Base-by-base conservation (phyloP, 1,140 invertebrate genomes). In the Meloidogyne chitwoodi region DNA sequence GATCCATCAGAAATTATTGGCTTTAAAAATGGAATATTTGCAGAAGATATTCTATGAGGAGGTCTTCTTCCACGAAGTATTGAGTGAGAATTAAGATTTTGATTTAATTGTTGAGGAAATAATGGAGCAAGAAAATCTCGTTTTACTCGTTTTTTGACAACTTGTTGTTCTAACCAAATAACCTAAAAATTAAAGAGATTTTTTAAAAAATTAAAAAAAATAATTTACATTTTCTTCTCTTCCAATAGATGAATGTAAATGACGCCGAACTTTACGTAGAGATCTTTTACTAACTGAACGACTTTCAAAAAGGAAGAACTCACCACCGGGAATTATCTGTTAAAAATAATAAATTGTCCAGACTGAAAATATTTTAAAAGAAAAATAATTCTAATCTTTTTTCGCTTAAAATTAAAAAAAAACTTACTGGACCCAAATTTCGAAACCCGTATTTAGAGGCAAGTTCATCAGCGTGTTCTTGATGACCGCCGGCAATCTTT, bases 81-180 rank as follows among this genome's bases (percentile, higher is more conserved):
- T 69, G 29, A 44, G 4, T 16, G 24, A 26, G 38, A 38, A 27
- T 70, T 29, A 22, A 64, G 11, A 29, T 56, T 56, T n/a, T 56
- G 48, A 56, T 56, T 56, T 56, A 56, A 26, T 27, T 24, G 73
- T n/a, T 61, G 34, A 29, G 22, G 44, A 24, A n/a, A 34, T 26
- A 72, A 26, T 24, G 34, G 31, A 31, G 77, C 29, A 14, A 44
- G 71, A 38, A 83, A 94, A 89, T 95, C 93, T 38, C 95, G 89
- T 89, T 97, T 97, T 63, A 92, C 91, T 27, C 95, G 91, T 64
- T 90, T 91, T 88, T 92, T 94, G 83, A 94, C 93, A 67, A 93
- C 91, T 87, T 97, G 95, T 84, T 98, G 95, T 85, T 96, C 93
- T 73, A 94, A 91, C 95, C 95, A 97, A 80, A 91, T 90, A 2